Evolutionary conservation across 2,113 vertebrate species (phyloP), one percentile per base, ranked within the genome.

Genomic region (Cynopterus brachyotis): DNA sequence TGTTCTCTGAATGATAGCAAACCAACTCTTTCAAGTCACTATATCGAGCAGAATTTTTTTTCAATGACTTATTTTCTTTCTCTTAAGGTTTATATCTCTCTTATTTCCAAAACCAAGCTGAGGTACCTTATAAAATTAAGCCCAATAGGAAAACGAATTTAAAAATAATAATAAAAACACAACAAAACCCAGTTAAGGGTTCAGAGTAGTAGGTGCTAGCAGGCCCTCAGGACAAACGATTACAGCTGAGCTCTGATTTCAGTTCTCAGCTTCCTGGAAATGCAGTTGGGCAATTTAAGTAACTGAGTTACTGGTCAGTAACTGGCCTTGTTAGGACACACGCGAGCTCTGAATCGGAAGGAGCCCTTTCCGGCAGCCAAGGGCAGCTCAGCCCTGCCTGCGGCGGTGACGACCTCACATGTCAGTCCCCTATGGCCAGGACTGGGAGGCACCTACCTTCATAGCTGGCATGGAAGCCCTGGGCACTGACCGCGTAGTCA

Each of bases 401-500:
- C 0, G 3, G 45, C 76, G 3, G 0, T 7, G 26, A 24, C 0
- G 5, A 42, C 30, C 11, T 26, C 20, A 17, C 26, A 6, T 0
- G 9, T 28, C 7, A 22, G 50, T 37, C 20, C 37, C 28, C 42
- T 0, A 0, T 0, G 32, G 66, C 72, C 15, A 0, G 7, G 10
- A 35, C 16, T 26, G 13, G 30, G 6, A 45, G 55, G 62, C n/a
- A 96, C 99, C 98, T 99, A 99, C 99, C 99, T 99, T 99, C 99
- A 2, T 99, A 99, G 98, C 57, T 98, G 24, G 99, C 99, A 92
- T 99, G 99, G 98, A 99, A 99, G 97, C 99, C 99, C 98, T 99
- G 99, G 37, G 99, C 99, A 4, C 99, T 99, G 97, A 99, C 99
- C 0, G 99, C 99, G 0, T 99, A 99, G 98, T 99, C 99, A 0